phyloP scores from a whole-genome alignment of 2,888 invertebrate species.

The Thalpophila matura region DNA sequence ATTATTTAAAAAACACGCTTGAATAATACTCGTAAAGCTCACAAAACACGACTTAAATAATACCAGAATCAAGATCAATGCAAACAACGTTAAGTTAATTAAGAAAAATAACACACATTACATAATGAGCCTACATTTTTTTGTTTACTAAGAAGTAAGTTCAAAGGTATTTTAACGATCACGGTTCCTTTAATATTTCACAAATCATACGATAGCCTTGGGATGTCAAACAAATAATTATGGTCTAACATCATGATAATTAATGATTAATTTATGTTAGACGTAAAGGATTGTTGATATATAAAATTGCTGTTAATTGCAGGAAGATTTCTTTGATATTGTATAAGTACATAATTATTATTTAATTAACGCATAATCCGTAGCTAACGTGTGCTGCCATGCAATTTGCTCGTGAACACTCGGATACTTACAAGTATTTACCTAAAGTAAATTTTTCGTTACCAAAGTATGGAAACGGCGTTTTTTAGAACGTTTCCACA shows the following conservation, averaged over 20 bases:
- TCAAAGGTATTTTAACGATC: conserved; percentile 40
- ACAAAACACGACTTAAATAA: neutral
- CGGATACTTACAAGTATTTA: no score
- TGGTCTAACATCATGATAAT: conserved; percentile 20
- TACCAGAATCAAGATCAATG: neutral
- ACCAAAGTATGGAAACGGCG: neutral
- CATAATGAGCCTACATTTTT: conserved; percentile 14
- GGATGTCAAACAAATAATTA: conserved; percentile 29
- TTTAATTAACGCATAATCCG: conserved; percentile 17
- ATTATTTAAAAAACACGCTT: no score
- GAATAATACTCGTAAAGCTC: neutral
- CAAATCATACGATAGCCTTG: conserved; percentile 38
- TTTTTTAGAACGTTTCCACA: no score
- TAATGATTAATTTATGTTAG: conserved; percentile 3
- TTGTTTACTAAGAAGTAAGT: conserved; percentile 20
- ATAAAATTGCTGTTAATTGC: conserved; percentile 36
- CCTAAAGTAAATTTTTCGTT: neutral
- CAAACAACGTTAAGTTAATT: conserved; percentile 20
- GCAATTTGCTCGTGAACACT: conserved; percentile 19
- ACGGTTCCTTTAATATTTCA: conserved; percentile 28
- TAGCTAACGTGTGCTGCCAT: conserved; percentile 1
- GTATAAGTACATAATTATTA: conserved; percentile 14
- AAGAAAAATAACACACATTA: conserved; percentile 44
- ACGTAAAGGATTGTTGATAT: conserved; percentile 19
- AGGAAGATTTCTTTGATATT: conserved; percentile 18